Evolutionary conservation across 1,140 invertebrate genomes (phyloP).

Genomic region (Anadara kagoshimensis): DNA sequence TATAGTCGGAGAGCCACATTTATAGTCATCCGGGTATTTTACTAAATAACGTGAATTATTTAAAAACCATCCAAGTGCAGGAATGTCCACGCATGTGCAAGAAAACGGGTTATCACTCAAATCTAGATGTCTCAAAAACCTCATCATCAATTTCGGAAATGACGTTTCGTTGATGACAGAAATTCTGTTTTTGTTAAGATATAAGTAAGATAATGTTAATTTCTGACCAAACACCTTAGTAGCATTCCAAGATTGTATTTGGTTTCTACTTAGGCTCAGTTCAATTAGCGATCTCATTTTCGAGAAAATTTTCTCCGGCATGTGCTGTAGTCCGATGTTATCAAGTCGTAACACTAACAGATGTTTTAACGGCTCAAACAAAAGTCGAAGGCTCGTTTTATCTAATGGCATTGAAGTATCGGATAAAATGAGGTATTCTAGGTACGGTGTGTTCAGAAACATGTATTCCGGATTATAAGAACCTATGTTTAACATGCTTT

Average conservation of each 20-base stretch:
- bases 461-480: background rate
- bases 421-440: background rate
- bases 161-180: background rate
- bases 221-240: background rate
- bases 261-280: background rate
- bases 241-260: background rate
- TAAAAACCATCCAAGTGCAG: conserved; percentile 2
- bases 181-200: conserved; percentile 18
- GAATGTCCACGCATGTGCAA: conserved; percentile 20
- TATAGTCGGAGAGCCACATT: conserved; percentile 1
- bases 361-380: conserved; percentile 8
- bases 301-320: conserved; percentile 4
- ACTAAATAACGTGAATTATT: background rate
- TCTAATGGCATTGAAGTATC: conserved; percentile 1
- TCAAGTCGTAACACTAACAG: background rate
- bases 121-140: background rate
- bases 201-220: background rate
- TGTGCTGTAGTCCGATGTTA: background rate
- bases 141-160: conserved; percentile 5
- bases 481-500: background rate
- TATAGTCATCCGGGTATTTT: conserved; percentile 1
- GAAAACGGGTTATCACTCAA: conserved; percentile 7
- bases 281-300: background rate
- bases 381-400: background rate
- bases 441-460: background rate